A percentile compares a stretch with the other conserved stretches of the same genome.
These are phyloP conservation scores for Galaxea fascicularis DNA, from an alignment of 92 coral and sea anemone genomes.

Conservation along the genomic window DNA sequence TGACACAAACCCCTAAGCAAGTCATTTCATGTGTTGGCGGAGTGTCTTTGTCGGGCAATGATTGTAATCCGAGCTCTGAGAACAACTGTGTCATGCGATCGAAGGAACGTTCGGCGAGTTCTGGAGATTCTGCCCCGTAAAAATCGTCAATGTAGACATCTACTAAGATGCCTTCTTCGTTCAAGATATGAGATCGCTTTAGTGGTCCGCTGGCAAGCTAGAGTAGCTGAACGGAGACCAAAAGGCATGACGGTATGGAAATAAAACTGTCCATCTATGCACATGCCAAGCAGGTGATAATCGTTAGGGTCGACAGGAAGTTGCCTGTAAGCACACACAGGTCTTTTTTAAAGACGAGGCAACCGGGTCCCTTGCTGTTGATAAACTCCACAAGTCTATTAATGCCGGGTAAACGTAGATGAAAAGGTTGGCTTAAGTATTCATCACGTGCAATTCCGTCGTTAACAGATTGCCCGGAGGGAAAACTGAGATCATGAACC, in stretches of 20 bases:
- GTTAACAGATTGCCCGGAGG: neutral
- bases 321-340: neutral
- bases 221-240: slow-evolving; percentile 55
- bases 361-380: slow-evolving; percentile 42
- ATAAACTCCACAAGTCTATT: slow-evolving; percentile 52
- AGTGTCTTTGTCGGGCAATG: slow-evolving; percentile 62
- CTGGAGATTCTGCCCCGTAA: slow-evolving; percentile 64
- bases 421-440: slow-evolving; percentile 37
- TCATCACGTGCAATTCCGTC: slow-evolving; percentile 51
- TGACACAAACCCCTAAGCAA: slow-evolving; percentile 62
- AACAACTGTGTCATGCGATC: slow-evolving; percentile 47
- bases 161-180: slow-evolving; percentile 32
- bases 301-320: slow-evolving; percentile 16
- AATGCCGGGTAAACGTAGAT: slow-evolving; percentile 51
- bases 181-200: slow-evolving; percentile 42
- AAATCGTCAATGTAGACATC: slow-evolving; percentile 60
- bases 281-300: slow-evolving; percentile 31
- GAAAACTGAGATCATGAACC: neutral
- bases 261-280: slow-evolving; percentile 35
- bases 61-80: slow-evolving; percentile 61
- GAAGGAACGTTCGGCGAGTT: slow-evolving; percentile 44
- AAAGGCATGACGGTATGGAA: slow-evolving; percentile 54
- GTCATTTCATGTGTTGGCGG: slow-evolving; percentile 58
- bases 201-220: slow-evolving; percentile 53
- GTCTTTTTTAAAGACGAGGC: slow-evolving; percentile 46